These are phyloP conservation scores for Megaceryle torquata DNA, from an alignment of 2,113 vertebrate genomes.

Conservation along the genomic window DNA sequence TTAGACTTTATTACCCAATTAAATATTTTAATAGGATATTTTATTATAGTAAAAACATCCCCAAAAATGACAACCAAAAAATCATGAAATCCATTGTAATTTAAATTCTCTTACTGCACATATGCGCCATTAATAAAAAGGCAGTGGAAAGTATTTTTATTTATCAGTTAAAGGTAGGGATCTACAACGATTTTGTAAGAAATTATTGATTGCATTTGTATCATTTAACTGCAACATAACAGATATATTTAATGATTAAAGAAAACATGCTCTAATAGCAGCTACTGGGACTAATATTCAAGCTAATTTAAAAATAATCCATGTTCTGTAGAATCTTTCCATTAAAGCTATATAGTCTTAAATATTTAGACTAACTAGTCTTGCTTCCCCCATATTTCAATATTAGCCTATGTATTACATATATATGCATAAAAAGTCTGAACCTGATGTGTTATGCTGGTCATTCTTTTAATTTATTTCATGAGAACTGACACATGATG, in stretches of 20 bases:
- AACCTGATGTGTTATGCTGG: neutral
- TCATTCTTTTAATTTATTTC: neutral
- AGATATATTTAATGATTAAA: constrained; percentile 7
- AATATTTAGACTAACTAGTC: neutral
- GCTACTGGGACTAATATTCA: neutral
- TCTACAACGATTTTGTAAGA: constrained; percentile 4
- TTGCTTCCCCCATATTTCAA: neutral
- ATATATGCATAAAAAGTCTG: neutral
- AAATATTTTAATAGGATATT: neutral
- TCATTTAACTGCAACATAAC: neutral
- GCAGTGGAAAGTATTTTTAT: neutral
- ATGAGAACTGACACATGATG: neutral
- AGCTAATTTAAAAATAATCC: neutral
- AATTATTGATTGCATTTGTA: neutral
- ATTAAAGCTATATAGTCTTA: neutral
- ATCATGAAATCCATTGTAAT: neutral
- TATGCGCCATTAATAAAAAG: neutral
- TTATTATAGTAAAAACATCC: neutral
- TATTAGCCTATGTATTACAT: neutral
- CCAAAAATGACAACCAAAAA: neutral
- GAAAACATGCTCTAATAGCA: neutral
- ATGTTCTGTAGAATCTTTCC: neutral
- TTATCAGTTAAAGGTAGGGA: neutral
- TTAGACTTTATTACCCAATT: neutral
- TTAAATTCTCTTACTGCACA: neutral